Evolutionary conservation across 2,113 vertebrate species (phyloP).

Genomic region (Crotalus horridus): DNA sequence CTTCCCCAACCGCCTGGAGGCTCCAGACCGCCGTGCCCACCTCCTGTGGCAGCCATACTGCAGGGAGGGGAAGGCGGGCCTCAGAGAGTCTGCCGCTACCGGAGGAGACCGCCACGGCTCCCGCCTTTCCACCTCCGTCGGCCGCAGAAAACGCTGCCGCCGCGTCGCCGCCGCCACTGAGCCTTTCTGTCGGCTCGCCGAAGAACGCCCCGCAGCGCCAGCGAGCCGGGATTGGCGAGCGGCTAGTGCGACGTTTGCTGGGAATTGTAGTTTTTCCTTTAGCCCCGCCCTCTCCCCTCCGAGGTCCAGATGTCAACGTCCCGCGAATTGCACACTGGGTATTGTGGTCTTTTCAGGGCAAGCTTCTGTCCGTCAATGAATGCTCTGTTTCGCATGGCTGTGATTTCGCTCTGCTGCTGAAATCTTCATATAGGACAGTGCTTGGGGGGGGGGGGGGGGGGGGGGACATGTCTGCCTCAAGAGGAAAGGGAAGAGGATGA

Average conservation of each 20-base stretch:
- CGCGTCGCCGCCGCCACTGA: conserved; percentile 9
- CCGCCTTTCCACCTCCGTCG: conserved; percentile 48
- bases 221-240: conserved; percentile 22
- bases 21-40: conserved; percentile 70
- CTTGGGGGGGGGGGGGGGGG: neutral
- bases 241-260: conserved; percentile 1
- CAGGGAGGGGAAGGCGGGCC: conserved; percentile 45
- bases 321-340: fast-evolving
- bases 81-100: conserved; percentile 68
- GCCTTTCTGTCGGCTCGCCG: neutral
- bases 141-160: conserved; percentile 36
- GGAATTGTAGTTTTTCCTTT: conserved; percentile 46
- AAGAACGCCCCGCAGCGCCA: conserved; percentile 21
- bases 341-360: conserved; percentile 6
- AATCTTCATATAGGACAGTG: neutral
- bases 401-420: neutral
- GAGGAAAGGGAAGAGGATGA: too few relatives aligned
- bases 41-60: conserved; percentile 98
- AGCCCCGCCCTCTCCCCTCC: fast-evolving
- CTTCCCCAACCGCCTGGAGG: neutral
- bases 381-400: neutral
- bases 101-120: conserved; percentile 33
- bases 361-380: neutral
- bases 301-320: fast-evolving
- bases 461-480: neutral